Evolutionary conservation across 2,888 invertebrate genomes (phyloP), one percentile per base, ranked within the genome.

Genomic region (Arrhopalites spinosus): DNA sequence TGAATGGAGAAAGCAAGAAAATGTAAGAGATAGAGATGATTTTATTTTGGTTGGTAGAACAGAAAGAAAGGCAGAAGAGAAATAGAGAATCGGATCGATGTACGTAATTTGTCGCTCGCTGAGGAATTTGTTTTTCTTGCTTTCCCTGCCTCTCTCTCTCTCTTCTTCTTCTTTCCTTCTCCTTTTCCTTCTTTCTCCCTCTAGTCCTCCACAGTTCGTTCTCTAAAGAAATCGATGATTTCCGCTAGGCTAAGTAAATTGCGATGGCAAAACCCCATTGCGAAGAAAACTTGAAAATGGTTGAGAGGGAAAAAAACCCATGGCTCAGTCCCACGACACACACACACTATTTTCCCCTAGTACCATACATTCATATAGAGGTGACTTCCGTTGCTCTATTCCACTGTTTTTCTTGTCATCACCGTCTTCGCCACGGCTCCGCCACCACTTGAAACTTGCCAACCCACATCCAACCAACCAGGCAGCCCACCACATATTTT

Each of bases 21-120:
- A 36, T 36, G 36, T 20, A 53, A 53, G 53, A 53, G 17, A 53
- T n/a, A 63, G 25, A 64, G 30, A 45, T 17, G 67, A 43, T n/a
- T 43, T 23, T 20, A 29, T 36, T 23, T 20, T 64, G 43, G 30
- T 20, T 64, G 43, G 30, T 13, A 17, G 43, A 45, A 36, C n/a
- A 23, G 25, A 43, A 2, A 66, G 66, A 43, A 29, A 36, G n/a
- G 29, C 7, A 66, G 66, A 66, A 29, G 29, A n/a, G 27, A 23
- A 25, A 53, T 15, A 25, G 50, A 23, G 45, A 68, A 27, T 61
- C 59, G 61, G 61, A 72, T 72, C 71, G 61, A 72, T 72, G 61
- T 25, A 43, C 43, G 71, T 72, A 72, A 72, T 72, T 72, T 72
- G 71, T 72, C 71, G 71, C 61, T 72, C 56, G 36, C 36, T 56